phyloP scores from a whole-genome alignment of 2,113 vertebrate genomes.

The Cyphomyrus discorhynchus region DNA sequence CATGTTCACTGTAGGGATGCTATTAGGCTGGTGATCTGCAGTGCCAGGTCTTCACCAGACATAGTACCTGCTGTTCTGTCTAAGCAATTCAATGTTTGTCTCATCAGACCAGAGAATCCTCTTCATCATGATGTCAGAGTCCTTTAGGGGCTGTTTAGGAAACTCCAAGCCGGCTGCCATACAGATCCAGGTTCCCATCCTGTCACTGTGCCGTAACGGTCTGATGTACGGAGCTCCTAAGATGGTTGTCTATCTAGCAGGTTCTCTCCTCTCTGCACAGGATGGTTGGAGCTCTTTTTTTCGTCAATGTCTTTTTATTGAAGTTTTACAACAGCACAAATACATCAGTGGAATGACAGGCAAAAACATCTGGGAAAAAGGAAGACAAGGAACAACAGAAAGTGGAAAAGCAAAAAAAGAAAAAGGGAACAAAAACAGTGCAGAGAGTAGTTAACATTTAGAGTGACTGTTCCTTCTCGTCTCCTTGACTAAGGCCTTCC shows the following conservation, averaged over 20 bases:
- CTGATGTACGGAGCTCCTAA: not conserved
- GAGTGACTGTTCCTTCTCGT: not conserved
- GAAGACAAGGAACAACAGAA: not conserved
- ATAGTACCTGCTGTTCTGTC: not conserved
- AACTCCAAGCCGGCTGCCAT: not conserved
- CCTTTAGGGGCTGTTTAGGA: not conserved
- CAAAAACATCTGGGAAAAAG: not conserved
- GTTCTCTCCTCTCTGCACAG: not conserved
- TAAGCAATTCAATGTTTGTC: not conserved
- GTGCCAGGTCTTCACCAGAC: not conserved
- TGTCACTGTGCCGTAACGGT: not conserved
- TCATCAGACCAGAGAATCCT: not conserved
- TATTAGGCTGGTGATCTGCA: not conserved
- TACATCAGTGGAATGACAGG: not conserved
- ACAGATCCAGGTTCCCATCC: not conserved
- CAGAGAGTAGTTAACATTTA: not conserved
- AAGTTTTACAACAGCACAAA: not conserved
- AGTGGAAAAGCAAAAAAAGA: not conserved
- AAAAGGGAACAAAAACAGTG: not conserved
- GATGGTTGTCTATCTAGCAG: not conserved
- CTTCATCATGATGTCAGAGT: not conserved
- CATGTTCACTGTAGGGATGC: not conserved
- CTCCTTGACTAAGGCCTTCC: not conserved
- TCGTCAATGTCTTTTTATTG: not conserved
- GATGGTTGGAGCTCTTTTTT: not conserved